phyloP scores from a whole-genome alignment of 2,113 vertebrate species.

The Alosa alosa region DNA sequence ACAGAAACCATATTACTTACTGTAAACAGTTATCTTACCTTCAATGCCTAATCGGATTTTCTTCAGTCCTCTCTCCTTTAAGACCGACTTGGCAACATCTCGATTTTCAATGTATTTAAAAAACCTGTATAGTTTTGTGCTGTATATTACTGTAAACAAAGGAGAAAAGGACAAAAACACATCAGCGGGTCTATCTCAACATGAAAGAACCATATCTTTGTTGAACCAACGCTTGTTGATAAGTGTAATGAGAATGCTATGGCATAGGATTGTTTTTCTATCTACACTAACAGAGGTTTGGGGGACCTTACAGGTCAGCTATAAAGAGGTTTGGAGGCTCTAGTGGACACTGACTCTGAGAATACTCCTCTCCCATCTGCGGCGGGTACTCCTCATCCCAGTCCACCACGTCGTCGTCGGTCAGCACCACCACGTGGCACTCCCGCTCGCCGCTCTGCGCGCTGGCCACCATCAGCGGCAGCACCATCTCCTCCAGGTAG shows the following conservation, averaged over 20 bases:
- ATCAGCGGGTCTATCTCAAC: background rate
- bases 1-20: background rate
- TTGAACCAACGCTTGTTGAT: background rate
- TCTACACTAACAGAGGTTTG: too few species aligned
- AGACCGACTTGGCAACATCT: conserved; percentile 93
- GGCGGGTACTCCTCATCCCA: conserved; percentile 95
- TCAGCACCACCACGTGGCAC: conserved; percentile 92
- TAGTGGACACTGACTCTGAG: conserved; percentile 71
- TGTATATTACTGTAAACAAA: conserved; percentile 90
- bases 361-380: conserved; percentile 95
- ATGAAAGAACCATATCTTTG: background rate
- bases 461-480: conserved; percentile 93
- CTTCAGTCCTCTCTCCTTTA: conserved; percentile 96
- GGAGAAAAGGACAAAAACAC: background rate
- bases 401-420: conserved; percentile 92
- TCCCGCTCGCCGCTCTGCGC: conserved; percentile 90
- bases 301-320: background rate
- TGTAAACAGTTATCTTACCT: conserved; percentile 72
- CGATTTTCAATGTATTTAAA: conserved; percentile 99
- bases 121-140: conserved; percentile 97
- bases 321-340: too few species aligned
- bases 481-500: conserved; percentile 91
- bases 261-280: background rate
- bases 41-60: conserved; percentile 97
- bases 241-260: background rate